phyloP scores from a whole-genome alignment of 2,113 vertebrate species.

The Lamprologus ornatipinnis region DNA sequence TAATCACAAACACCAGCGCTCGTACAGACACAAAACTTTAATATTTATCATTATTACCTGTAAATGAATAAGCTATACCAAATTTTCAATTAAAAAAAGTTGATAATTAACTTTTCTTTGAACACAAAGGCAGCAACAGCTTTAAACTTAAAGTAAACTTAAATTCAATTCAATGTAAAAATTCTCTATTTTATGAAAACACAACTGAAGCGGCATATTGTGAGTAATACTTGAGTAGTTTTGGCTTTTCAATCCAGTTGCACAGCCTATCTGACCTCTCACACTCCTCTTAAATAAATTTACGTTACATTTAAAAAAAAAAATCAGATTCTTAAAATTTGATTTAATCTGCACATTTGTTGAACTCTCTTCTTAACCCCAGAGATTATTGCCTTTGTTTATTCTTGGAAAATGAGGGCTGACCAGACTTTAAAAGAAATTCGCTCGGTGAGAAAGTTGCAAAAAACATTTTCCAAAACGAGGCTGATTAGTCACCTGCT shows the following conservation, averaged over 20 bases:
- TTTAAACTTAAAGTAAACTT: not conserved
- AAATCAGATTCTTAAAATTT: not conserved
- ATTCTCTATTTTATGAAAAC: not conserved
- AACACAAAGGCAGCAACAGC: not conserved
- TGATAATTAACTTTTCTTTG: not conserved
- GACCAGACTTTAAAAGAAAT: not conserved
- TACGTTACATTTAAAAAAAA: accelerated
- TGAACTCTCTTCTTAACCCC: not conserved
- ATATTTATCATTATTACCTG: not conserved
- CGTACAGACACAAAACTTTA: not conserved
- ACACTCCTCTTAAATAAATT: not conserved
- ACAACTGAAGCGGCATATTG: not conserved
- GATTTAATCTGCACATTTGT: not conserved
- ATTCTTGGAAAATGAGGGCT: not conserved
- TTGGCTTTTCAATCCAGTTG: not conserved
- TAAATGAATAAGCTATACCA: not conserved
- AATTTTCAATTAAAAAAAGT: not conserved
- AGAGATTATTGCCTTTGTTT: not conserved
- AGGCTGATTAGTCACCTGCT: not conserved
- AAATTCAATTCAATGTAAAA: not conserved
- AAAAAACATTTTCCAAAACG: accelerated
- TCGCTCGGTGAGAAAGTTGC: accelerated
- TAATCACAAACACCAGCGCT: not conserved
- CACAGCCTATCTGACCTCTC: not conserved
- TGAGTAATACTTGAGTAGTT: not conserved